Evolutionary conservation across 2,113 vertebrate species (phyloP).

Genomic region (Entelurus aequoreus): DNA sequence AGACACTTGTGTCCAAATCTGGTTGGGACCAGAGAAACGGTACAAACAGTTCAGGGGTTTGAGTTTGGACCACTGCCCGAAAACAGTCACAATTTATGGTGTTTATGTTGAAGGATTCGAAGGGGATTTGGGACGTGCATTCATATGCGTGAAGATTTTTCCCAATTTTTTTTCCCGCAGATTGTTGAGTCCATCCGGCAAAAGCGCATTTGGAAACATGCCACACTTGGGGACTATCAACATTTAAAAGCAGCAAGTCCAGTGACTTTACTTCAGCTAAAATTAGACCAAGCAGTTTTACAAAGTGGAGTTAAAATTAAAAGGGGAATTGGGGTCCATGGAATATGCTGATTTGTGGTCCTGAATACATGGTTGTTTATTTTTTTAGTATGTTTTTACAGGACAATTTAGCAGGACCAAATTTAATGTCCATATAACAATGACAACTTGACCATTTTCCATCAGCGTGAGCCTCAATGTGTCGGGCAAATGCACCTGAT

Average conservation of each 20-base stretch:
- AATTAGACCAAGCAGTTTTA: background rate
- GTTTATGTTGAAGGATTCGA: slow-evolving; percentile 64
- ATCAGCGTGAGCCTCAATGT: too few relatives aligned
- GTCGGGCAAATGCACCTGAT: too few relatives aligned
- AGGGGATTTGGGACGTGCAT: slow-evolving; percentile 52
- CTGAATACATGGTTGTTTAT: background rate
- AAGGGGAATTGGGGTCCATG: background rate
- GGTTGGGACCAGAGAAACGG: slow-evolving; percentile 58
- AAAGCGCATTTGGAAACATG: background rate
- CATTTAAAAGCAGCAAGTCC: background rate
- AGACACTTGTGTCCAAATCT: slow-evolving; percentile 65
- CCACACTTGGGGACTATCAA: background rate
- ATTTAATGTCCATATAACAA: too few relatives aligned
- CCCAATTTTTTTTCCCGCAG: slow-evolving; percentile 14
- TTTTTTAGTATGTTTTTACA: background rate
- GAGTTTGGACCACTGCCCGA: slow-evolving; percentile 47
- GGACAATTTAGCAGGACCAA: background rate
- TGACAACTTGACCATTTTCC: too few relatives aligned
- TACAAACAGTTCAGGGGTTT: slow-evolving; percentile 30
- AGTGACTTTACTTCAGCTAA: background rate
- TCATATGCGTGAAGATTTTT: slow-evolving; percentile 50
- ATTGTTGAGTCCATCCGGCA: slow-evolving; percentile 31
- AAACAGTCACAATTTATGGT: slow-evolving; percentile 56
- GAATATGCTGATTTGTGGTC: background rate
- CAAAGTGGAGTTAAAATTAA: background rate